A percentile compares a stretch with the other conserved stretches of the same genome.
phyloP scores from a whole-genome alignment of 1,140 invertebrate species.

The Uloborus diversus region DNA sequence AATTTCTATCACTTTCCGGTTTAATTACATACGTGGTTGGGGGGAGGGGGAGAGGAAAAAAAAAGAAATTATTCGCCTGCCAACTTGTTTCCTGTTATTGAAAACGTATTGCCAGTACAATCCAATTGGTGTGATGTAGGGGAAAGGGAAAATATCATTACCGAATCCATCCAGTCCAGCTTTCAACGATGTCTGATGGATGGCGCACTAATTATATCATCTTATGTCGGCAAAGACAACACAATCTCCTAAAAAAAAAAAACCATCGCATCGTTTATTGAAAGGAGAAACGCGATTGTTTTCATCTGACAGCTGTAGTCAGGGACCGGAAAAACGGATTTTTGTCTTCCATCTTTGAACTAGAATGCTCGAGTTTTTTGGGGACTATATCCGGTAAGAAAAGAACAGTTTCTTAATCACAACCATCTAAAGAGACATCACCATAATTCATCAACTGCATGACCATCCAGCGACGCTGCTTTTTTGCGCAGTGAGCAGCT shows the following conservation, averaged over 20 bases:
- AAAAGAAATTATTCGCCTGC: too few species aligned
- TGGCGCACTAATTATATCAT: constrained; percentile 49
- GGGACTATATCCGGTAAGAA: not conserved
- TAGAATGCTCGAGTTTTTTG: not conserved
- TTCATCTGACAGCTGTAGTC: constrained; percentile 30
- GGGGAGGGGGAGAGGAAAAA: too few species aligned
- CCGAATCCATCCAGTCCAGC: too few species aligned
- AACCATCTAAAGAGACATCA: constrained; percentile 7
- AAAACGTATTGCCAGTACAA: too few species aligned
- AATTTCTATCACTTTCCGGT: too few species aligned
- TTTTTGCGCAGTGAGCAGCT: constrained; percentile 9
- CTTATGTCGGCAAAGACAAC: not conserved
- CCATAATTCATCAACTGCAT: constrained; percentile 42
- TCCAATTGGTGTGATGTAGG: too few species aligned
- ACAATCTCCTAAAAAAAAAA: not conserved
- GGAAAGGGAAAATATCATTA: too few species aligned
- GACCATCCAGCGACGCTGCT: not conserved
- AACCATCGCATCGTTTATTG: not conserved
- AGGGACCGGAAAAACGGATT: not conserved
- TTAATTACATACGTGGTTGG: too few species aligned
- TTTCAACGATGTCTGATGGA: constrained; percentile 32
- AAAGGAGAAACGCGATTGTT: constrained; percentile 3
- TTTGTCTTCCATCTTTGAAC: not conserved
- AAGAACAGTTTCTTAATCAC: too few species aligned
- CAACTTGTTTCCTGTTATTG: too few species aligned